These are phyloP conservation scores for Drosophila nannoptera DNA, from an alignment of 1,140 invertebrate genomes.

Conservation along the genomic window DNA sequence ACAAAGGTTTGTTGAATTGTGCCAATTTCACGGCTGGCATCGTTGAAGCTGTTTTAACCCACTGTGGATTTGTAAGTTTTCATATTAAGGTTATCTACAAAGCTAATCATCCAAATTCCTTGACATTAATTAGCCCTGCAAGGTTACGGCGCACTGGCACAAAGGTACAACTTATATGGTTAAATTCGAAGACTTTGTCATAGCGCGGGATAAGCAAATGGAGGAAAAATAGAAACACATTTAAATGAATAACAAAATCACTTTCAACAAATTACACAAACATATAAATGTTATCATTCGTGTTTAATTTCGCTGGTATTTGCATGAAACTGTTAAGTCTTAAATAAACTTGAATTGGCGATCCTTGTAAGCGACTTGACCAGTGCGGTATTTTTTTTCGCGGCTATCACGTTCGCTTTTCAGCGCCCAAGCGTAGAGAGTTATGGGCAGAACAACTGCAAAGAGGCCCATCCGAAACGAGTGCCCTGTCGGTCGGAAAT, in stretches of 20 bases:
- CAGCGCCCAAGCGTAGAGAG: slow-evolving; percentile 80
- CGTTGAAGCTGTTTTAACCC: slow-evolving; percentile 95
- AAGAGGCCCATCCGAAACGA: slow-evolving; percentile 81
- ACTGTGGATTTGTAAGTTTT: slow-evolving; percentile 95
- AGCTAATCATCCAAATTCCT: slow-evolving; percentile 73
- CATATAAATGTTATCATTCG: slow-evolving; percentile 27
- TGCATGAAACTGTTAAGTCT: slow-evolving; percentile 32
- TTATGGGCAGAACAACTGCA: slow-evolving; percentile 82
- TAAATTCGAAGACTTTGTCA: slow-evolving; percentile 97
- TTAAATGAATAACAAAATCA: slow-evolving; percentile 7
- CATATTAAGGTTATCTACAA: slow-evolving; percentile 57
- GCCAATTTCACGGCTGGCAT: slow-evolving; percentile 99
- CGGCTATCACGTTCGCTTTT: slow-evolving; percentile 80
- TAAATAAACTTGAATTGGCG: slow-evolving; percentile 82
- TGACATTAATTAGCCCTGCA: slow-evolving; percentile 86
- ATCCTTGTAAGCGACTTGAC: slow-evolving; percentile 86
- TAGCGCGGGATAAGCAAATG: slow-evolving; percentile 93
- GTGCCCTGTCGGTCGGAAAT: slow-evolving; percentile 84
- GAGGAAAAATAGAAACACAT: slow-evolving; percentile 85
- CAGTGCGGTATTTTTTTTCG: slow-evolving; percentile 83
- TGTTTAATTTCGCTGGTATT: slow-evolving; percentile 52
- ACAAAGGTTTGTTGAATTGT: slow-evolving; percentile 98
- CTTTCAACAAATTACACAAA: slow-evolving; percentile 1
- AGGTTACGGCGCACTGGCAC: slow-evolving; percentile 98
- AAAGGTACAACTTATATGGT: slow-evolving; percentile 99